Evolutionary conservation across 1,140 invertebrate genomes (phyloP).

Genomic region (Leptestheria dahalacensis): DNA sequence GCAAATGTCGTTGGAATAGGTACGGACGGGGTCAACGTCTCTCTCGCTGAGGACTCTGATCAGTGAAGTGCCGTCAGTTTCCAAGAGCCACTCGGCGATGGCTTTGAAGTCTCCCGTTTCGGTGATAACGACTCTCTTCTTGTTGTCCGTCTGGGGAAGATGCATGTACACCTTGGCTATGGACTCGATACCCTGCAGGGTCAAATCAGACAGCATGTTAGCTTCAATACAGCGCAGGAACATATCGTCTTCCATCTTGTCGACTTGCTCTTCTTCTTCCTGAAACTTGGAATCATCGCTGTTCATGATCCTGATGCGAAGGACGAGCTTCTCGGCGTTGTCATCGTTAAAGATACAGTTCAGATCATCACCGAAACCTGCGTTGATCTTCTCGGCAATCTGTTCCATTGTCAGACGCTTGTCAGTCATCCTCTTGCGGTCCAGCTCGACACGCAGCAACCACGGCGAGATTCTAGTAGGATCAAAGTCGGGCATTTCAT

Average conservation of each 20-base stretch:
- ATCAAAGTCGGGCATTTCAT: constrained; percentile 99
- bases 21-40: constrained; percentile 91
- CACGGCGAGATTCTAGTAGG: constrained; percentile 93
- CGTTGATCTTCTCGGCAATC: constrained; percentile 98
- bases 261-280: constrained; percentile 73
- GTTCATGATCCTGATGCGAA: constrained; percentile 98
- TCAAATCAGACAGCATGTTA: constrained; percentile 98
- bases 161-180: constrained; percentile 98
- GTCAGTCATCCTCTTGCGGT: constrained; percentile 97
- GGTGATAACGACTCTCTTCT: constrained; percentile 93
- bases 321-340: constrained; percentile 94
- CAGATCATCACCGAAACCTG: constrained; percentile 95
- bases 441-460: constrained; percentile 93
- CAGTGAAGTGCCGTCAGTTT: constrained; percentile 97
- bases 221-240: constrained; percentile 96
- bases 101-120: constrained; percentile 97
- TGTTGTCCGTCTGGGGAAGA: constrained; percentile 92
- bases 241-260: constrained; percentile 99
- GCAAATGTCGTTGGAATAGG: constrained; percentile 98
- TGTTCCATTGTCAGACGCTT: constrained; percentile 99
- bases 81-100: constrained; percentile 97
- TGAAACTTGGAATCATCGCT: constrained; percentile 85
- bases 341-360: constrained; percentile 99
- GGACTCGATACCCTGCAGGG: constrained; percentile 82
- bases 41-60: constrained; percentile 94